Percentiles rank a stretch among this genome's conserved stretches.
Conservation (phyloP, 1,140 invertebrate genomes). For the Bombus breviceps region DNA sequence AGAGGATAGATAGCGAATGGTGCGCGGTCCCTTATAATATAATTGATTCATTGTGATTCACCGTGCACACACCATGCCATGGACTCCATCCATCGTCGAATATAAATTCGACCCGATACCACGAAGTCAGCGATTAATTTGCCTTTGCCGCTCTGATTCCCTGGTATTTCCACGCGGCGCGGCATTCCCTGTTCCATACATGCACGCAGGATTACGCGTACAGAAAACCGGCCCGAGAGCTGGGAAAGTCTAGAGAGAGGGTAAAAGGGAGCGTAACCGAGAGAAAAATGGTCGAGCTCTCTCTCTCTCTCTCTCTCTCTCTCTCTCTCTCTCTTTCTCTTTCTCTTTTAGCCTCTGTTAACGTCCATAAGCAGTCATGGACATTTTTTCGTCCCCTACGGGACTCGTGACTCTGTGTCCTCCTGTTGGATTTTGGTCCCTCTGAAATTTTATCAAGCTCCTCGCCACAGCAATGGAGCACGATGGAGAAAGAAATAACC, state of each 20-base stretch:
- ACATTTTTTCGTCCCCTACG: background rate
- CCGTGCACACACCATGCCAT: background rate
- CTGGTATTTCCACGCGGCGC: background rate
- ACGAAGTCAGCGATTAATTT: slow-evolving; percentile 35
- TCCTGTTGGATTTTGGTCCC: background rate
- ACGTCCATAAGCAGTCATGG: slow-evolving; percentile 13
- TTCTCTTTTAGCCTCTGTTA: slow-evolving; percentile 22
- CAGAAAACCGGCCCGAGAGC: background rate
- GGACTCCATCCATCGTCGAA: background rate
- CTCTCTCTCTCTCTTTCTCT: background rate
- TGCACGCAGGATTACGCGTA: slow-evolving; percentile 10
- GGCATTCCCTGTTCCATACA: too few relatives aligned
- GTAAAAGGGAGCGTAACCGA: background rate
- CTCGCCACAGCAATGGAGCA: background rate
- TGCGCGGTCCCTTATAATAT: background rate
- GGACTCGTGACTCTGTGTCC: background rate
- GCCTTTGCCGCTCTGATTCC: slow-evolving; percentile 9
- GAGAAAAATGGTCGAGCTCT: slow-evolving; percentile 8
- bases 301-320: background rate
- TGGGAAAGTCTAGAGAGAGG: background rate
- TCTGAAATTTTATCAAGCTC: slow-evolving; percentile 25
- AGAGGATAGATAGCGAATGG: background rate
- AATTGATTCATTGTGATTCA: slow-evolving; percentile 44
- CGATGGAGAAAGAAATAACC: background rate
- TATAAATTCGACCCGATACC: slow-evolving; percentile 30